phyloP scores from a whole-genome alignment of 2,113 vertebrate species.

The Nanorana parkeri region DNA sequence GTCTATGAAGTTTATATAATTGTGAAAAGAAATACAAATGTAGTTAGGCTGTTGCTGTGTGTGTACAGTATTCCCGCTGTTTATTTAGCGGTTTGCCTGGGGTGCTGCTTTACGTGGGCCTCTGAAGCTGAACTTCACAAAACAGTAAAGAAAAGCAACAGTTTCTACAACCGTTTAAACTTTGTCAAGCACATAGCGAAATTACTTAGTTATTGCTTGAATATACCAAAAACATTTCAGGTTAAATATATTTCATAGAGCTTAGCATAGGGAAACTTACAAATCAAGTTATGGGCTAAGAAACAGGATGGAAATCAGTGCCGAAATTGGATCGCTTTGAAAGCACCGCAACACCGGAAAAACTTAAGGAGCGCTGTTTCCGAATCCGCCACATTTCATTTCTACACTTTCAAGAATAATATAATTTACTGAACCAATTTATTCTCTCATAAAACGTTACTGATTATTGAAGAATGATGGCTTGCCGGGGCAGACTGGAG shows the following conservation, averaged over 20 bases:
- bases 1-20: too few relatives aligned
- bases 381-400: conserved; percentile 45
- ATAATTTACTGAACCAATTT: conserved; percentile 57
- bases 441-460: conserved; percentile 55
- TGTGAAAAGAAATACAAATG: too few relatives aligned
- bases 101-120: too few relatives aligned
- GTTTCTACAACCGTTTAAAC: background rate
- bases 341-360: background rate
- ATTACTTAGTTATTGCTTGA: background rate
- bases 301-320: conserved; percentile 43
- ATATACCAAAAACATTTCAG: background rate
- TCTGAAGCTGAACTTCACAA: too few relatives aligned
- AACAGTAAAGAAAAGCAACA: too few relatives aligned
- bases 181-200: background rate
- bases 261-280: conserved; percentile 24
- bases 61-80: too few relatives aligned
- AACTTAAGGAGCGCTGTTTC: conserved; percentile 30
- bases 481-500: conserved; percentile 39
- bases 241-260: background rate
- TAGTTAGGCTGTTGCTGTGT: too few relatives aligned
- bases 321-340: conserved; percentile 36
- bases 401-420: conserved; percentile 51
- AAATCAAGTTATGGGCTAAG: background rate
- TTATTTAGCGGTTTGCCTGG: too few relatives aligned
- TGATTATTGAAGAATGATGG: conserved; percentile 57